Evolutionary conservation across 2,113 vertebrate genomes (phyloP), one percentile per base, ranked within the genome.

Genomic region (Periophthalmodon schlosseri): DNA sequence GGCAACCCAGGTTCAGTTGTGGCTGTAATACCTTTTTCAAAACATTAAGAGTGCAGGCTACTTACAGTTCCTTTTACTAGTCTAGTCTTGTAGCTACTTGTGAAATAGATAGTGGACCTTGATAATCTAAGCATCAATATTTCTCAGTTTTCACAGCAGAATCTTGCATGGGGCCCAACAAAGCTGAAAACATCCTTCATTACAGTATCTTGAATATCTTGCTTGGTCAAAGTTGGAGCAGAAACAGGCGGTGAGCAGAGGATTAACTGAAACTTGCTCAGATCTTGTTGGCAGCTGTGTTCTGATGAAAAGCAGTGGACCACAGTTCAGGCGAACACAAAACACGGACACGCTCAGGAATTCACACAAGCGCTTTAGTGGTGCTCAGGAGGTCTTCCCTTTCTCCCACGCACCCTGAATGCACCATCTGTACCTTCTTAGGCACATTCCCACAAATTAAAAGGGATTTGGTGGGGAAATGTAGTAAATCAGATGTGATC

Each of bases 321-420:
- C 50, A 33, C 20, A 68, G 14, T 24, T 21, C 63, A 16, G 34
- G 33, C 34, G 7, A 36, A 65, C 63, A 39, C 63, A n/a, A 65
- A 65, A 65, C 34, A 39, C 44, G 63, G 63, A 65, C 33, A n/a
- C 9, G 18, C 18, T 65, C 63, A 65, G 63, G 63, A 65, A 65
- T 65, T 36, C 34, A 65, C 63, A 39, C 33, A 36, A 21, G 63
- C 20, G 63, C 10, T 65, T 39, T 5, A 39, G 34, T 5, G 39
- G 39, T 44, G 39, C 39, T 44, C 57, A 13, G 57, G 20, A 65
- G 34, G 44, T 20, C 20, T 13, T 1, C 21, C 16, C 11, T 21
- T 23, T 67, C 63, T 80, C 78, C 75, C 44, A 71, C 67, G 63
- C 23, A 24, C 21, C 76, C 34, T 68, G 34, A 78, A 84, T 1